phyloP scores from a whole-genome alignment of 2,113 vertebrate genomes.

The Saguinus imperator region DNA sequence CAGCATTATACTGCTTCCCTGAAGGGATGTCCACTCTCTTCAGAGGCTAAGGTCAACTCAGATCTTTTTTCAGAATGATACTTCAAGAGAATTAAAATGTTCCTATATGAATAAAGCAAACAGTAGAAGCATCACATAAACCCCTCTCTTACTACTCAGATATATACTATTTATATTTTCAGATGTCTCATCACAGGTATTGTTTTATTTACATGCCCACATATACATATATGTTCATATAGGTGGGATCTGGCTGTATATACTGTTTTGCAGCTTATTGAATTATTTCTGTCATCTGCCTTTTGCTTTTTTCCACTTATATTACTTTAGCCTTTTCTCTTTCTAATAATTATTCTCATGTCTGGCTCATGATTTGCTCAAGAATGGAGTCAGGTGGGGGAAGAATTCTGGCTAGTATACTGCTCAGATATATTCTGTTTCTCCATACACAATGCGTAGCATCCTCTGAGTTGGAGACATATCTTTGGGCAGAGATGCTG shows the following conservation, averaged over 20 bases:
- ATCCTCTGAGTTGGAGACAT: not conserved
- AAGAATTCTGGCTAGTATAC: accelerated
- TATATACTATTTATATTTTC: not conserved
- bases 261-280: not conserved
- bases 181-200: not conserved
- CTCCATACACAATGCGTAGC: accelerated
- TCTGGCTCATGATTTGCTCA: not conserved
- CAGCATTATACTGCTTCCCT: not conserved
- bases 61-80: not conserved
- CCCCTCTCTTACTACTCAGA: not conserved
- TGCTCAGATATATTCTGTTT: not conserved
- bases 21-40: not conserved
- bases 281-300: not conserved
- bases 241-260: not conserved
- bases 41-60: not conserved
- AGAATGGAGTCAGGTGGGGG: too few relatives aligned
- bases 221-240: not conserved
- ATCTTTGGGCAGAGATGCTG: not conserved
- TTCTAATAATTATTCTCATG: not conserved
- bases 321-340: not conserved
- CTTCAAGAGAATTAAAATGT: not conserved
- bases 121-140: not conserved
- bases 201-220: not conserved
- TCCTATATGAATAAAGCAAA: not conserved
- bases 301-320: not conserved